phyloP scores from a whole-genome alignment of 2,113 vertebrate species.

The Grallaria varia region DNA sequence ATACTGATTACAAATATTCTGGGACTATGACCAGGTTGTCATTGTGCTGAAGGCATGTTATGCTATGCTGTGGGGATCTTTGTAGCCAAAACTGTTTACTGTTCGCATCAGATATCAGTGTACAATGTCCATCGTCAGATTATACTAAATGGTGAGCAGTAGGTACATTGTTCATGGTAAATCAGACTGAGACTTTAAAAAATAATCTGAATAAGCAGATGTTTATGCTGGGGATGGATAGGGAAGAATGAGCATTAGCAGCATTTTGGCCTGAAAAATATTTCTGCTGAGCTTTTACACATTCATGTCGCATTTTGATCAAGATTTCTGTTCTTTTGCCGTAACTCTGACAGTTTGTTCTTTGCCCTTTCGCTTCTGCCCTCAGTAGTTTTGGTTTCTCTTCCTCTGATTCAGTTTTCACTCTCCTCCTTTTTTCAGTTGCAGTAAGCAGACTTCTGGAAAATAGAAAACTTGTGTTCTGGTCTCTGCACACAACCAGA shows the following conservation, averaged over 20 bases:
- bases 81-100: background rate
- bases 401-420: slow-evolving; percentile 17
- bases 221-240: background rate
- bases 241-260: background rate
- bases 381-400: slow-evolving; percentile 21
- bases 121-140: background rate
- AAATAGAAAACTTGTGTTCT: background rate
- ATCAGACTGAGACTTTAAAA: background rate
- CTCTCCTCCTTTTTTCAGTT: background rate
- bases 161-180: background rate
- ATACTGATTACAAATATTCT: background rate
- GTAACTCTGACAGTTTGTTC: background rate
- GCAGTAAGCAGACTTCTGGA: background rate
- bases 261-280: background rate
- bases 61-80: background rate
- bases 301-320: background rate
- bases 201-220: background rate
- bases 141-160: background rate
- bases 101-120: background rate
- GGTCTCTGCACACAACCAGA: background rate
- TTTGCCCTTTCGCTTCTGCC: background rate
- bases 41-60: background rate
- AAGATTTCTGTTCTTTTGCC: background rate
- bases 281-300: background rate
- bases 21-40: background rate